Evolutionary conservation across 2,113 vertebrate species (phyloP).

Genomic region (Paraplagusia blochii): DNA sequence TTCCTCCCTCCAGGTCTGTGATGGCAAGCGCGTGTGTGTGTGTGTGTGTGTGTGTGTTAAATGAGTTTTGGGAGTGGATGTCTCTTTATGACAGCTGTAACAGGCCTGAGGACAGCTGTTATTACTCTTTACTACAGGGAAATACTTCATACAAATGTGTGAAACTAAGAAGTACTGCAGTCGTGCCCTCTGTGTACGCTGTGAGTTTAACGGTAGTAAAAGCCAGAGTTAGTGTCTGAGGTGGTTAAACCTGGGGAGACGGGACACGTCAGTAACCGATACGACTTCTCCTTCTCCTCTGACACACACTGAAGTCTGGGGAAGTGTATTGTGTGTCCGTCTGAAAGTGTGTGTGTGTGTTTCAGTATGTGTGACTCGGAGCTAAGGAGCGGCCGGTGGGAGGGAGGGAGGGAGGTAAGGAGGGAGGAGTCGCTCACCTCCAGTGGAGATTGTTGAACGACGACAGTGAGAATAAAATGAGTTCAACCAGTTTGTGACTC

Average conservation of each 20-base stretch:
- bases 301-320: constrained; percentile 9
- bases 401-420: no score
- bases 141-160: constrained; percentile 42
- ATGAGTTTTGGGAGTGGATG: constrained; percentile 71
- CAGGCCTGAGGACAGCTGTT: constrained; percentile 70
- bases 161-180: constrained; percentile 20
- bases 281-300: constrained; percentile 30
- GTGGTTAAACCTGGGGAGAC: constrained; percentile 18
- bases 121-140: constrained; percentile 69
- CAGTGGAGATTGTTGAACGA: constrained; percentile 50
- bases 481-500: constrained; percentile 60
- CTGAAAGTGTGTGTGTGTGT: neutral
- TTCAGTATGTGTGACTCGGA: constrained; percentile 28
- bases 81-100: constrained; percentile 72
- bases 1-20: constrained; percentile 32
- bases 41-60: constrained; percentile 37
- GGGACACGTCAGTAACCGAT: constrained; percentile 16
- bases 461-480: constrained; percentile 57
- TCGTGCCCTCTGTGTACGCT: constrained; percentile 23
- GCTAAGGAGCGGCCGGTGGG: constrained; percentile 47
- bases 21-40: constrained; percentile 18
- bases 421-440: constrained; percentile 47
- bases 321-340: neutral
- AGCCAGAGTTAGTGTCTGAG: constrained; percentile 25
- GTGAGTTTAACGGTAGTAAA: constrained; percentile 32